Conservation (phyloP, 2,888 invertebrate species). For the Taenaris catops region DNA sequence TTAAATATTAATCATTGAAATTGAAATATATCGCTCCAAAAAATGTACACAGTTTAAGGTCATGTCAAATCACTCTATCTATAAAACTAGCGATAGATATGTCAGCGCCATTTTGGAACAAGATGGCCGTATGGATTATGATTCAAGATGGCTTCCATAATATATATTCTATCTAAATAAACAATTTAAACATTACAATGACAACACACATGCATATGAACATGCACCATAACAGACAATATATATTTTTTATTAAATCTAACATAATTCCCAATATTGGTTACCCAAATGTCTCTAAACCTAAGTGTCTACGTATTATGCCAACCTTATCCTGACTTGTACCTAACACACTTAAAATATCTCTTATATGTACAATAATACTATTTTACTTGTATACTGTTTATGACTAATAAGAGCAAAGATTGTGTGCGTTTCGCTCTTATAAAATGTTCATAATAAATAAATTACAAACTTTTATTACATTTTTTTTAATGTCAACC, state of each 20-base stretch:
- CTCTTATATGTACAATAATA: conserved; percentile 39
- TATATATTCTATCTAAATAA: conserved; percentile 2
- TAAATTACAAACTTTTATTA: conserved; percentile 1
- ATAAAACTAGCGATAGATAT: too few relatives aligned
- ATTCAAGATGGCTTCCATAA: conserved; percentile 2
- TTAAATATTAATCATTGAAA: too few relatives aligned
- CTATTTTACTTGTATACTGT: conserved; percentile 28
- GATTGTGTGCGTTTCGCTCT: conserved; percentile 56
- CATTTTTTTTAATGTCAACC: background rate
- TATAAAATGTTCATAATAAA: background rate
- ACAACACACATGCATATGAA: conserved; percentile 34
- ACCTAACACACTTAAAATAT: conserved; percentile 42
- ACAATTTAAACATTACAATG: conserved; percentile 21
- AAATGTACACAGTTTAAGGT: too few relatives aligned
- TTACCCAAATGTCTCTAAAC: conserved; percentile 11
- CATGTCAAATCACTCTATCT: too few relatives aligned
- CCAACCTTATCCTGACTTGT: conserved; percentile 41
- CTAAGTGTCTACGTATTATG: conserved; percentile 9
- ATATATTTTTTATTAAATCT: conserved; percentile 17
- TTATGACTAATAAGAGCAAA: conserved; percentile 53
- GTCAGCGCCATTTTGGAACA: too few relatives aligned
- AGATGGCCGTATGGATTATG: background rate
- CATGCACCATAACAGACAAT: conserved; percentile 37
- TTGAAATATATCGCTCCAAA: too few relatives aligned
- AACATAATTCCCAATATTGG: conserved; percentile 20